Percentiles rank a stretch among this genome's conserved stretches.
Evolutionary conservation across 2,113 vertebrate species (phyloP).

Genomic region (Ictalurus furcatus): DNA sequence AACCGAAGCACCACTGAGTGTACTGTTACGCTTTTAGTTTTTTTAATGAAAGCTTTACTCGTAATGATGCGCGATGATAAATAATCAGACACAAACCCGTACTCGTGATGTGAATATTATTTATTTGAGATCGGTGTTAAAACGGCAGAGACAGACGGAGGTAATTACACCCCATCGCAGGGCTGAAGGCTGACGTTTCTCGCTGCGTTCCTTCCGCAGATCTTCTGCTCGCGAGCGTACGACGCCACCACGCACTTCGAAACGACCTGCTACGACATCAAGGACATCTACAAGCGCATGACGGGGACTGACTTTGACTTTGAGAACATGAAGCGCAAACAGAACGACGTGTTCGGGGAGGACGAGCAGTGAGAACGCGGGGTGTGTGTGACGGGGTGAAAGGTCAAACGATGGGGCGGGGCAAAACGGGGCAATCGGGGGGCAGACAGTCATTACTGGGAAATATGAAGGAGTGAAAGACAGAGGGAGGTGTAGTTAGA

Average conservation of each 20-base stretch:
- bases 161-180: not conserved
- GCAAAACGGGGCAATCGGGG: not conserved
- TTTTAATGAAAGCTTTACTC: not conserved
- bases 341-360: constrained; percentile 90
- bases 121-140: not conserved
- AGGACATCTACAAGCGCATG: constrained; percentile 93
- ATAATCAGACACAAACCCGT: not conserved
- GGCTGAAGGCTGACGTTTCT: not conserved
- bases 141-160: not conserved
- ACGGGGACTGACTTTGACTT: constrained; percentile 89
- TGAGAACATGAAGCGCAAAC: constrained; percentile 94
- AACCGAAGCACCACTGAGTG: not conserved
- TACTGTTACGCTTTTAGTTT: not conserved
- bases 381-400: not conserved
- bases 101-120: not conserved
- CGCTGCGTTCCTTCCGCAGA: constrained; percentile 59
- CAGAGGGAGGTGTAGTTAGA: not conserved
- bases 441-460: not conserved
- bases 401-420: not conserved
- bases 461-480: not conserved
- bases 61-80: not conserved
- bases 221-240: constrained; percentile 85
- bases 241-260: constrained; percentile 92
- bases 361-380: constrained; percentile 82
- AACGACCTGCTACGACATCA: constrained; percentile 91